Percentiles rank a stretch among this genome's conserved stretches.
These are phyloP conservation scores for Protodeltote pygarga DNA, from an alignment of 2,888 invertebrate species.

Conservation along the genomic window DNA sequence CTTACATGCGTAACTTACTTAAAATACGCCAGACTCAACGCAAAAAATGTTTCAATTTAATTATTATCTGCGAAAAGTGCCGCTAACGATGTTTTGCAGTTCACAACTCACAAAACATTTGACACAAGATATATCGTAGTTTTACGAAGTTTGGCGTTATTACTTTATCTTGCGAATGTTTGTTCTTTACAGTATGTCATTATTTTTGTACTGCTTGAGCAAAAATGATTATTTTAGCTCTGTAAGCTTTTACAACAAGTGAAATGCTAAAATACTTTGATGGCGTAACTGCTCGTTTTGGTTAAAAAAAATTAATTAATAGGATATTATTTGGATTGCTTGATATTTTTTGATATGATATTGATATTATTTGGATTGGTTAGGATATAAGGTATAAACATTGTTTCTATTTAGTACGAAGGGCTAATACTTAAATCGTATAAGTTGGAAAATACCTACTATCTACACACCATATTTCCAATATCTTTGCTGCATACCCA, in stretches of 20 bases:
- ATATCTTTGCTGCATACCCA: too few species aligned
- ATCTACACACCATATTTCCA: conserved; percentile 25
- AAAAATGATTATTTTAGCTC: conserved; percentile 30
- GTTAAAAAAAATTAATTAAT: conserved; percentile 14
- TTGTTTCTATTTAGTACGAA: too few species aligned
- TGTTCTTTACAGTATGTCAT: conserved; percentile 31
- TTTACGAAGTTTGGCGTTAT: conserved; percentile 34
- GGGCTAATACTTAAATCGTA: too few species aligned
- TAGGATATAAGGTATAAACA: too few species aligned
- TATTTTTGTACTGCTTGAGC: conserved; percentile 35
- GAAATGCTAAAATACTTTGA: conserved; percentile 21
- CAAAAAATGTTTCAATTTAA: conserved; percentile 51
- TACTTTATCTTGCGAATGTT: conserved; percentile 38
- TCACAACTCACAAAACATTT: conserved; percentile 20
- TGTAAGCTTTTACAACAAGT: conserved; percentile 28
- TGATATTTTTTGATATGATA: too few species aligned
- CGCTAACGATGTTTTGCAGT: conserved; percentile 25
- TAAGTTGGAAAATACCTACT: conserved; percentile 24
- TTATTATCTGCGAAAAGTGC: conserved; percentile 26
- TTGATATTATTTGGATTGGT: too few species aligned
- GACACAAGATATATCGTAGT: conserved; percentile 29
- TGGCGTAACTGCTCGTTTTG: conserved; percentile 7
- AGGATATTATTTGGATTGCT: too few species aligned
- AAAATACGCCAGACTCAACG: conserved; percentile 52
- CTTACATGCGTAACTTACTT: conserved; percentile 72